phyloP scores from a whole-genome alignment of 2,797 vertebrate genomes.

The Sphenopsis melanotis region DNA sequence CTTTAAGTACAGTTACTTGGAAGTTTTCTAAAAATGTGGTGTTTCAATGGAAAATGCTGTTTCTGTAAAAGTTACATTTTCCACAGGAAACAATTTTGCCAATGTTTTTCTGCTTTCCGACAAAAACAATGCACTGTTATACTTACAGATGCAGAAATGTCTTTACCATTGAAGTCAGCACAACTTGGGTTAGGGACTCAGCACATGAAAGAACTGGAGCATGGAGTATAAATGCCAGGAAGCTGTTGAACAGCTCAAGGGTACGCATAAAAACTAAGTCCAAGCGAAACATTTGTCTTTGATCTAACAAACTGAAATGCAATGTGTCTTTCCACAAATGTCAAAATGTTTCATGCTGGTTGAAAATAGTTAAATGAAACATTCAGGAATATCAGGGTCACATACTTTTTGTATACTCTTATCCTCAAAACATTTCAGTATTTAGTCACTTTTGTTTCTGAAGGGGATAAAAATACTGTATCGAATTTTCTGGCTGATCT shows the following conservation, averaged over 20 bases:
- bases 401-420: neutral
- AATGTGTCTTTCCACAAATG: constrained; percentile 10
- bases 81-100: constrained; percentile 31
- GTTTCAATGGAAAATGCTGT: constrained; percentile 14
- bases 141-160: constrained; percentile 28
- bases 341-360: constrained; percentile 13
- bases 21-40: neutral
- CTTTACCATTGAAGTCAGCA: constrained; percentile 12
- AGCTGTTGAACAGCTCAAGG: constrained; percentile 28
- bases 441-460: neutral
- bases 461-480: neutral
- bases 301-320: constrained; percentile 17
- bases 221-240: neutral
- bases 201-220: neutral
- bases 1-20: neutral
- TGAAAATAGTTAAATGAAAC: constrained; percentile 20
- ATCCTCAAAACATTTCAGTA: neutral
- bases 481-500: neutral
- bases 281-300: constrained; percentile 36
- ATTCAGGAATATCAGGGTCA: neutral
- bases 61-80: neutral
- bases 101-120: constrained; percentile 4
- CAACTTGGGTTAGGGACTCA: neutral
- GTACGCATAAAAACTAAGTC: neutral
- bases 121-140: neutral